Base-by-base conservation (phyloP, 2,113 vertebrate genomes). In the Sterrhoptilus dennistouni region DNA sequence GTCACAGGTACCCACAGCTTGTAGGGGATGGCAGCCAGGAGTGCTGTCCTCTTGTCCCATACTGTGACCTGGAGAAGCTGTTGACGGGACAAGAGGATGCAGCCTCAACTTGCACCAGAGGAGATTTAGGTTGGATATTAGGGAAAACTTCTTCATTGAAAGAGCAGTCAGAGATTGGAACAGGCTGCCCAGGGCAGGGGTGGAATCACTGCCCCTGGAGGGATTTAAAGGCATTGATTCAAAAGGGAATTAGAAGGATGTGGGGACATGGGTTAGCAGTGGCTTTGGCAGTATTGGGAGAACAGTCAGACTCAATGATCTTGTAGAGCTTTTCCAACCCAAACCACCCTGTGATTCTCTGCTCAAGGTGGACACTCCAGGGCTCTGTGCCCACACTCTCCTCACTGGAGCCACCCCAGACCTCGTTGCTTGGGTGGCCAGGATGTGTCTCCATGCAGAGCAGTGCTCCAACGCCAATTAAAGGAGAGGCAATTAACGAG, bases 301-400 rank as follows among this genome's bases (percentile, higher is more conserved):
- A 40, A 15, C 0, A 2, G 4, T 21, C 40, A 33, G 35, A n/a
- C 45, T 45, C 20, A 3, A 3, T 1, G 47, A 7, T 38, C 60
- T n/a, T 11, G 27, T 22, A 59, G 44, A 8, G 12, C 8, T 75
- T 52, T 66, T 17, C 60, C 45, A 74, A 1, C 60, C 36, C 35
- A 1, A 11, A 6, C 11, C 25, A 31, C 2, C 9, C 61, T 3
- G 0, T 8, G 25, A 6, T 5, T 24, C 38, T 8, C 8, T 42
- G 40, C 79, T 40, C 25, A 0, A 11, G 24, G 59, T 12, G 54
- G 44, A 7, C 35, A 3, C 1, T 2, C 19, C 60, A 31, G 40
- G 40, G 20, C 23, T 61, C 42, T 68, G n/a, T 64, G 31, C 47
- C 24, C 31, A 23, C 11, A 2, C 10, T 56, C 14, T 45, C 27